A percentile compares a stretch with the other conserved stretches of the same genome.
Evolutionary conservation across 2,888 invertebrate species (phyloP).

Genomic region (Patella depressa): DNA sequence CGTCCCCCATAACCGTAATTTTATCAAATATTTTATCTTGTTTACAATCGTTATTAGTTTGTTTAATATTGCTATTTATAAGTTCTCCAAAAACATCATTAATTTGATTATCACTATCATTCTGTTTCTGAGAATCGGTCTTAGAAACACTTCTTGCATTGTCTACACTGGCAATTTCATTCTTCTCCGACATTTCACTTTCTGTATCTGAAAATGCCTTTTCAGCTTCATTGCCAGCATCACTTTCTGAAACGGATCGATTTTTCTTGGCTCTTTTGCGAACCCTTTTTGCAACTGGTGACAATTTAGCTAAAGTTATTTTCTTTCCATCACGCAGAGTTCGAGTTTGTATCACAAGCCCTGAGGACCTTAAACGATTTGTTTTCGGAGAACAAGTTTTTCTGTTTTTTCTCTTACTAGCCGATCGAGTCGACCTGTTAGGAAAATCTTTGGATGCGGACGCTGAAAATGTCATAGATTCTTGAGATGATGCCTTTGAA

Average conservation of each 20-base stretch:
- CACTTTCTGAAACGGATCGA: neutral
- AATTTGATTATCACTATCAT: constrained; percentile 11
- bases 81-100: neutral
- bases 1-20: neutral
- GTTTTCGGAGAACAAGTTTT: constrained; percentile 15
- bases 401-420: constrained; percentile 13
- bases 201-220: neutral
- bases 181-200: neutral
- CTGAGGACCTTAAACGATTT: constrained; percentile 17
- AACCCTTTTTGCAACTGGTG: neutral
- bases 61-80: neutral
- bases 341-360: constrained; percentile 17
- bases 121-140: constrained; percentile 14
- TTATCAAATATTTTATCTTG: neutral
- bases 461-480: neutral
- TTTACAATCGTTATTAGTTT: constrained; percentile 4
- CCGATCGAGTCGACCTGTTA: neutral
- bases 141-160: constrained; percentile 4
- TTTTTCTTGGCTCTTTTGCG: neutral
- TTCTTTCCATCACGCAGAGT: neutral
- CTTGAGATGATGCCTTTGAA: neutral
- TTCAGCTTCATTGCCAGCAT: neutral
- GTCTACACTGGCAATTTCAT: neutral
- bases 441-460: neutral
- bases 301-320: neutral